Evolutionary conservation across 2,888 invertebrate species (phyloP).

Genomic region (Agapostemon virescens): DNA sequence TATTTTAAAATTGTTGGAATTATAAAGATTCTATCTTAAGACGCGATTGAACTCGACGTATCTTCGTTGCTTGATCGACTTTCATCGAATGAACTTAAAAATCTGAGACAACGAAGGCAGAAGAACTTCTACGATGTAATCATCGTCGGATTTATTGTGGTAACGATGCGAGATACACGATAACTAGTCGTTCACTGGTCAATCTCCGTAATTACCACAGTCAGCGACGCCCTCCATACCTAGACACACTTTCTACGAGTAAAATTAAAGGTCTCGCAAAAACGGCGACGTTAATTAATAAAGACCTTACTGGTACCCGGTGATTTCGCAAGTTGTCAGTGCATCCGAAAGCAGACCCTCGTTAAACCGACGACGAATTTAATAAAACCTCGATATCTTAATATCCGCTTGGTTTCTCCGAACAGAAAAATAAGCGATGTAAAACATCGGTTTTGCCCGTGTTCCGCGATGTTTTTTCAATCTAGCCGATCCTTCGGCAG

Average conservation of each 20-base stretch:
- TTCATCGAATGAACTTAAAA: neutral
- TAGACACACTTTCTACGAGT: neutral
- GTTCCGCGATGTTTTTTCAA: constrained; percentile 13
- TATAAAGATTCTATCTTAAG: too few relatives aligned
- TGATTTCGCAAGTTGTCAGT: neutral
- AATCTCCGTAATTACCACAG: neutral
- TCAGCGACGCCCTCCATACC: neutral
- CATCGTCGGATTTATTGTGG: neutral
- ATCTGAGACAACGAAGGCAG: neutral
- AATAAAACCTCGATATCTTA: constrained; percentile 14
- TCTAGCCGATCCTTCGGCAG: neutral
- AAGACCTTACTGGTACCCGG: neutral
- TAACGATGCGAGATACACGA: neutral
- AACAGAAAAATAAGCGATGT: neutral
- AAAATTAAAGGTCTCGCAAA: neutral
- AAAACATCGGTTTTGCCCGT: neutral
- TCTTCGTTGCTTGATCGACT: neutral
- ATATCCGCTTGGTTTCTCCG: constrained; percentile 4
- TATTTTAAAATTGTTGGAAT: too few relatives aligned
- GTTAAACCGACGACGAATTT: neutral
- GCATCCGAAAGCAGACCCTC: neutral
- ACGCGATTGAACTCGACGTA: too few relatives aligned
- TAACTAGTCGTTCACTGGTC: neutral
- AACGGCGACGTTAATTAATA: neutral
- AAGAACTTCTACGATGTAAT: neutral